Evolutionary conservation across 64 coral and sea anemone species (phyloP).

Genomic region (Stylophora pistillata): DNA sequence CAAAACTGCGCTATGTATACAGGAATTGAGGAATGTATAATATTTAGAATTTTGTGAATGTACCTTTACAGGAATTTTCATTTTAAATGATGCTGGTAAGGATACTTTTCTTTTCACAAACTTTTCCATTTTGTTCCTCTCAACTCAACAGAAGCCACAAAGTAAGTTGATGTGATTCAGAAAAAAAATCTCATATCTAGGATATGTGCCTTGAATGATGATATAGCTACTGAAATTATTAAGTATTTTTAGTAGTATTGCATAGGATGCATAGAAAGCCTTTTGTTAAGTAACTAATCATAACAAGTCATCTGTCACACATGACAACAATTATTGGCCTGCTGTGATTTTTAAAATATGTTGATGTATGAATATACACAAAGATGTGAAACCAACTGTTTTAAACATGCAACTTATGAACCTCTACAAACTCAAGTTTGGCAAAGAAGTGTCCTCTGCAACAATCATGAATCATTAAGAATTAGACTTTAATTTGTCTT

Average conservation of each 20-base stretch:
- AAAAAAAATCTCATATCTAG: background rate
- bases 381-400: too few relatives aligned
- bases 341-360: background rate
- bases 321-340: background rate
- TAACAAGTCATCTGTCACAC: constrained; percentile 10
- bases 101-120: constrained; percentile 34
- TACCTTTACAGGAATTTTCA: constrained; percentile 13
- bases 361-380: too few relatives aligned
- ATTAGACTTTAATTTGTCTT: too few relatives aligned
- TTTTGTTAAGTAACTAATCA: background rate
- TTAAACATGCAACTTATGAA: too few relatives aligned
- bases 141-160: background rate
- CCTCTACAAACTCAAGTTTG: too few relatives aligned
- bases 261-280: background rate
- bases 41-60: background rate
- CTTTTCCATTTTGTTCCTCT: background rate
- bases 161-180: background rate
- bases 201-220: background rate
- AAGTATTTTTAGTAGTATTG: background rate
- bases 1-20: too few relatives aligned
- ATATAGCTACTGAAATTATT: background rate
- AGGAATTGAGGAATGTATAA: background rate
- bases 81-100: constrained; percentile 40
- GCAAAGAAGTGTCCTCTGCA: too few relatives aligned
- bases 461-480: too few relatives aligned